Percentiles rank a stretch among this genome's conserved stretches.
Conservation (phyloP, 2,797 vertebrate species). For the Nannoperca australis region DNA sequence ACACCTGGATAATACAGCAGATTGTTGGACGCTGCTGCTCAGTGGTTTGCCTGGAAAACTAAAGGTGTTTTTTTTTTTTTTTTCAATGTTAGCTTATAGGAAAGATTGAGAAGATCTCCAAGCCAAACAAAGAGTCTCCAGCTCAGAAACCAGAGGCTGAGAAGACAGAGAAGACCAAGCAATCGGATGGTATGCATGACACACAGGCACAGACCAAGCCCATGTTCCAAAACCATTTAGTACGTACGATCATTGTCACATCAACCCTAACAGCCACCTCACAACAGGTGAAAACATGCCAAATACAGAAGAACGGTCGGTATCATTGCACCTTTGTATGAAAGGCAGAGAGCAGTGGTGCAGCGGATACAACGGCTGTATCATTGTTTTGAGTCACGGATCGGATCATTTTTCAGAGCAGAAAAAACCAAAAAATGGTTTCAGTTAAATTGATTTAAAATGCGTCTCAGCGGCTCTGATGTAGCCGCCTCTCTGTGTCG, state of each 20-base stretch:
- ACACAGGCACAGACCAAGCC: not conserved
- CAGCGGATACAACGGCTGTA: too few species aligned
- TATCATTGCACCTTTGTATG: too few species aligned
- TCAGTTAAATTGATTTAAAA: too few species aligned
- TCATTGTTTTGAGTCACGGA: too few species aligned
- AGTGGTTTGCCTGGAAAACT: not conserved
- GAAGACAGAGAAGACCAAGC: slow-evolving; percentile 88
- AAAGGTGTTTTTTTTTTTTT: not conserved
- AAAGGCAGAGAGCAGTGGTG: too few species aligned
- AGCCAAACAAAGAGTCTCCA: slow-evolving; percentile 85
- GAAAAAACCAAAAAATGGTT: too few species aligned
- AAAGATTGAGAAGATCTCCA: slow-evolving; percentile 84
- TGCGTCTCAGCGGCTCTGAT: too few species aligned
- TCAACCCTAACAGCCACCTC: not conserved
- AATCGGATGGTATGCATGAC: slow-evolving; percentile 87
- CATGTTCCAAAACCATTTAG: too few species aligned
- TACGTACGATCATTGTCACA: not conserved
- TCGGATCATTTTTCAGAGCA: too few species aligned
- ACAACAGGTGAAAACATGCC: not conserved
- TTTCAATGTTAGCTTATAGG: slow-evolving; percentile 63
- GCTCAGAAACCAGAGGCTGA: slow-evolving; percentile 88
- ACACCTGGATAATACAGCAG: not conserved
- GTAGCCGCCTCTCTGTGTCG: too few species aligned
- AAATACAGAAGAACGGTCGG: not conserved
- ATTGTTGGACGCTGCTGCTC: not conserved